A percentile compares a stretch with the other conserved stretches of the same genome.
Conservation (phyloP, 2,113 vertebrate genomes). For the Zosterops lateralis region DNA sequence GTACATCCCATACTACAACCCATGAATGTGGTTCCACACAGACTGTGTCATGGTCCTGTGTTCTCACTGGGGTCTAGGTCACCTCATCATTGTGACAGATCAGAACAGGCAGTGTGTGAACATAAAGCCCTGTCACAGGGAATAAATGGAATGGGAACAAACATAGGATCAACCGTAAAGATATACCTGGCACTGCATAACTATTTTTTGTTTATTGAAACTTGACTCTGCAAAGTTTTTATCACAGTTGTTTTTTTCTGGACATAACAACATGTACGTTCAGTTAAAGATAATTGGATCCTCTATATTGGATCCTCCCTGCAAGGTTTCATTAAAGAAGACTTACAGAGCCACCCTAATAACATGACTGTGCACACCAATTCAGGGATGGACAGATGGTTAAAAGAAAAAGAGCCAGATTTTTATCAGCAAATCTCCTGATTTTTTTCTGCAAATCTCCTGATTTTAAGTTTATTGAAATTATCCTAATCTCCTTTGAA, state of each 20-base stretch:
- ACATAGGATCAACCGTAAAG: rapidly evolving
- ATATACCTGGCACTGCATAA: background rate
- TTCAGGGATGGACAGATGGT: background rate
- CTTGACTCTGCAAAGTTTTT: background rate
- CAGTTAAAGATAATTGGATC: background rate
- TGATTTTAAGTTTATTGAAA: background rate
- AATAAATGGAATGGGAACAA: background rate
- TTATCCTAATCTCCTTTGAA: background rate
- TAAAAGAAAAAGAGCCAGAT: background rate
- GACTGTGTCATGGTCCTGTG: background rate
- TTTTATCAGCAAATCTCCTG: background rate
- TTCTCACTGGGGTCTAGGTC: background rate
- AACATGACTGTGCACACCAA: background rate
- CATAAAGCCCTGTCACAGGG: background rate
- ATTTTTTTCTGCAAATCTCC: background rate
- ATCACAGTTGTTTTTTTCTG: background rate
- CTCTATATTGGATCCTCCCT: background rate
- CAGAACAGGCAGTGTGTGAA: background rate
- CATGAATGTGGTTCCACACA: background rate
- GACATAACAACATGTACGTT: background rate
- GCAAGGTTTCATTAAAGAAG: background rate
- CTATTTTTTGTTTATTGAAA: background rate
- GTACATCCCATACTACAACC: too few relatives aligned
- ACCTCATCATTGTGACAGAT: background rate
- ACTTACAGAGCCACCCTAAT: background rate